phyloP scores from a whole-genome alignment of 2,888 invertebrate species.

The Cheilosia scutellata region DNA sequence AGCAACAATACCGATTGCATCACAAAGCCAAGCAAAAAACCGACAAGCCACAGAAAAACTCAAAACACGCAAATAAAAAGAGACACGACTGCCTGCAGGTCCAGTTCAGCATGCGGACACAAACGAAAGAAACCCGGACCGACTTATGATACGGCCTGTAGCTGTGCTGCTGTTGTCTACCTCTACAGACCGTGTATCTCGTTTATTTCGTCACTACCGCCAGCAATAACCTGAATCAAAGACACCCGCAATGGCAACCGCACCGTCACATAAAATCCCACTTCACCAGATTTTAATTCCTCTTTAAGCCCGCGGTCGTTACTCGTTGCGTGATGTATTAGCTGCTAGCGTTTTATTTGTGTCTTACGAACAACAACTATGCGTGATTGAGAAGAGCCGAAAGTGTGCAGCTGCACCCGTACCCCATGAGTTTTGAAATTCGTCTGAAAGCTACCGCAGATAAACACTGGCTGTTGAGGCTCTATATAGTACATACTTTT shows the following conservation, averaged over 20 bases:
- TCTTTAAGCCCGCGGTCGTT: conserved; percentile 22
- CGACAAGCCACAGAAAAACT: conserved; percentile 9
- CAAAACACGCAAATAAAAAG: not conserved
- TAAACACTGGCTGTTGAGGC: not conserved
- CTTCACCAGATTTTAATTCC: conserved; percentile 31
- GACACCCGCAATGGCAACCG: conserved; percentile 58
- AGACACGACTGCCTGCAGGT: conserved; percentile 21
- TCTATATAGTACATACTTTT: not conserved
- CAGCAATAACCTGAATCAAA: conserved; percentile 54
- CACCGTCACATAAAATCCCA: conserved; percentile 19
- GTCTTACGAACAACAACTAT: not conserved
- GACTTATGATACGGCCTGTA: conserved; percentile 23
- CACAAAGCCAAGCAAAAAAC: conserved; percentile 53
- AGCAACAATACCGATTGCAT: conserved; percentile 61
- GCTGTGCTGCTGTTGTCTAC: conserved; percentile 21
- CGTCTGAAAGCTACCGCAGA: conserved; percentile 29
- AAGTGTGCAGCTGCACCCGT: conserved; percentile 23
- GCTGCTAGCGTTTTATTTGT: conserved; percentile 6
- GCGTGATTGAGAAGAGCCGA: conserved; percentile 15
- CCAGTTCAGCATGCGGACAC: conserved; percentile 69
- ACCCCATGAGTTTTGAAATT: conserved; percentile 20
- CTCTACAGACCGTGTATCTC: conserved; percentile 48
- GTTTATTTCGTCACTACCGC: conserved; percentile 66
- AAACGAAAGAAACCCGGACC: conserved; percentile 48
- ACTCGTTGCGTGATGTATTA: conserved; percentile 24